Evolutionary conservation across 2,113 vertebrate genomes (phyloP), one percentile per base, ranked within the genome.

Genomic region (Corythaixoides concolor): DNA sequence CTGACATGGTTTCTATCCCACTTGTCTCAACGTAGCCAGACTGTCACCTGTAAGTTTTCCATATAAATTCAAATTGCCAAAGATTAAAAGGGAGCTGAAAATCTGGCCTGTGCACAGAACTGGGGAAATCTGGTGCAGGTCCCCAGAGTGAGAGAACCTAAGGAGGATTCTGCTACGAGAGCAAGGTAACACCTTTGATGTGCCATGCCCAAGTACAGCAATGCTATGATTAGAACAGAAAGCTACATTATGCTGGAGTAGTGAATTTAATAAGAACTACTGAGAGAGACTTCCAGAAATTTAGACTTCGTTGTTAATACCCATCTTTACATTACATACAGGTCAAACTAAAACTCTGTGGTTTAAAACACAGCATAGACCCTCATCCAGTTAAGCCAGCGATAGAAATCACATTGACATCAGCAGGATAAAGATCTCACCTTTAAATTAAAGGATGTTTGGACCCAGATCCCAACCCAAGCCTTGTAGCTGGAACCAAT

Each of bases 1-100:
- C 96, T 98, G 97, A 97, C 94, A 95, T 76, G 96, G 97, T 97
- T 98, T 98, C 97, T 97, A 97, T 96, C 95, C 96, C 80, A 90
- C 96, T 97, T 97, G 93, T 96, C 96, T 97, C 95, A 91, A 72
- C 12, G 1, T 82, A 97, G 95, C 97, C 93, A 96, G 96, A 91
- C 97, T 97, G 98, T 98, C 98, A 97, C 97, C 97, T 97, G 96
- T 94, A 93, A 98, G 96, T 97, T 97, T 97, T 96, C 98, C 95
- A 97, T 45, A 94, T 95, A 98, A 96, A 97, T 98, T 98, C 97
- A 97, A 98, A 98, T 98, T 98, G 97, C 96, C 97, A 94, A 98
- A 98, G 98, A 98, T 98, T 98, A 98, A 98, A 98, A 98, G 98
- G 94, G 81, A 95, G 90, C 82, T 97, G 96, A 94, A 97, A 97